Evolutionary conservation across 2,888 invertebrate genomes (phyloP), one percentile per base, ranked within the genome.

Genomic region (Cephalotes varians): DNA sequence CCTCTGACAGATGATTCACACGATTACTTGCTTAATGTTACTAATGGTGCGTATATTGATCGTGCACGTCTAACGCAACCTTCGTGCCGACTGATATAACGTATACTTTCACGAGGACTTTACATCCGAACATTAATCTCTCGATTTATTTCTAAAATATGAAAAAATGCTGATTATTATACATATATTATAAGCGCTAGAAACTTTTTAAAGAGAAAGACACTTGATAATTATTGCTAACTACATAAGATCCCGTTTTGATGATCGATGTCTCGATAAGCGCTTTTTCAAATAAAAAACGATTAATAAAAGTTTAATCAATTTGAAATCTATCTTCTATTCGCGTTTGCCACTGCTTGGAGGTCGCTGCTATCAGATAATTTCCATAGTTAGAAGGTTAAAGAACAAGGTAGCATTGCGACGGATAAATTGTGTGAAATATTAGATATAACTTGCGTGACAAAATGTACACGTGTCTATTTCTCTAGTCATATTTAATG

Each of bases 41-140:
- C 69, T 77, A 77, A 77, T 69, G 77, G 56, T 77, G 69, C 77
- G 56, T 77, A 77, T 77, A 77, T 77, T 77, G 77, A 77, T 77
- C 77, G 69, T 31, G 10, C 56, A 56, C 21, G 54, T 67, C 37
- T 40, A 67, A 67, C 40, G 69, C 69, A 67, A 67, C 77, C 77
- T 77, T 77, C 56, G 44, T 18, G 28, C 37, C 34, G 49, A 56
- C 77, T 77, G 77, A 77, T 69, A 56, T 69, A 54, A 77, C 31
- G 37, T 37, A 47, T 15, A 64, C 25, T 34, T 51, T 31, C 77
- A 44, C 40, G 56, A 69, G 65, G 34, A 44, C 76, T 67, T 65
- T 6, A 76, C 31, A 56, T 67, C 40, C 40, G n/a, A 76, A 28
- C 76, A 69, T 77, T 69, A 69, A 77, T 77, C 77, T 77, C 21